Base-by-base conservation (phyloP, 2,888 invertebrate genomes). In the Creontiades dilutus region DNA sequence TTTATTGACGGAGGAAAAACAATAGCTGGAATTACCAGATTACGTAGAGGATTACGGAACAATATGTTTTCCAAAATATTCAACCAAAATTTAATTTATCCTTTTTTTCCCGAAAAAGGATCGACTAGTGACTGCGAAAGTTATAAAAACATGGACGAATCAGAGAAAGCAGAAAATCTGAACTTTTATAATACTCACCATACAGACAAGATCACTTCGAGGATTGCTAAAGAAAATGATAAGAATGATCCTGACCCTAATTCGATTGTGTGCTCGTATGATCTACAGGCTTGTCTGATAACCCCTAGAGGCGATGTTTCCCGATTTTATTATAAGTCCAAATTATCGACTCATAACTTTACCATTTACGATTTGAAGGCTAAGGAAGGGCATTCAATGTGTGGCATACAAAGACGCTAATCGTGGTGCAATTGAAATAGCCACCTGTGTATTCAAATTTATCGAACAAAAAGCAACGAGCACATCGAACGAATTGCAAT, bases 341-440 rank as follows among this genome's bases (percentile, higher is more conserved):
- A 89, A 68, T 27, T 89, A 11, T 57, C 89, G 0, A 84, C 85
- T 14, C 85, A 89, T 27, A 89, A 89, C 47, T 37, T 89, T 5
- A 89, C 89, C 13, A 89, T 89, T 46, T 89, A 68, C 27, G 76
- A 90, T 7, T 52, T 90, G 68, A 90, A 90, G 57, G 48, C 61
- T 16, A 90, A 90, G 37, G 23, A 76, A 37, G 90, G 84, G 14
- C 14, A 19, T 52, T 90, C 86, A 47, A 90, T 27, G 86, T 86
- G n/a, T 86, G 86, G 90, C 90, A 90, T 52, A 90, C 19, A 86
- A 86, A 11, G 89, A 89, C 13, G 89, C 37, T 9, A 61, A 89
- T 16, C 13, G 89, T 11, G 89, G 89, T n/a, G n/a, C 27, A 14
- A 61, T 57, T 68, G 89, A 89, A 57, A 89, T 82, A 13, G 89